These are phyloP conservation scores for pig (Sus scrofa) DNA, from an alignment of 2,113 vertebrate species.

Conservation along the genomic window DNA sequence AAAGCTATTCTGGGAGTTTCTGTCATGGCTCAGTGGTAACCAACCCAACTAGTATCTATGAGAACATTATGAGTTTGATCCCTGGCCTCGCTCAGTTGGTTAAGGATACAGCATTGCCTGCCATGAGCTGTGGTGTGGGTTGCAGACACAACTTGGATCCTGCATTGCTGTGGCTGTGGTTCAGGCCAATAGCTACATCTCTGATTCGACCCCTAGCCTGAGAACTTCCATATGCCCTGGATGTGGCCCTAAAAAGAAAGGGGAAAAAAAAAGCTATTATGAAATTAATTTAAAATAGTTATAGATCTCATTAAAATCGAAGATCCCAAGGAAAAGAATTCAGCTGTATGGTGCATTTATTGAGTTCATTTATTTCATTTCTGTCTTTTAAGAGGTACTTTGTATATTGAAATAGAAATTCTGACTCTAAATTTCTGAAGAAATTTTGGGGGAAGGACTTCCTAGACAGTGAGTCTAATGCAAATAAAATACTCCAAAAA, in stretches of 20 bases:
- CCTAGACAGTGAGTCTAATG: background rate
- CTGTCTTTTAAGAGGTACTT: constrained; percentile 16
- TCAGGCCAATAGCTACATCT: too few relatives aligned
- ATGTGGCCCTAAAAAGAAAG: too few relatives aligned
- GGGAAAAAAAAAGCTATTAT: background rate
- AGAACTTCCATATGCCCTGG: too few relatives aligned
- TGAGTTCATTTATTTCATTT: constrained; percentile 44
- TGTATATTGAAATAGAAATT: constrained; percentile 20
- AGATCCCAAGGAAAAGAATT: constrained; percentile 38
- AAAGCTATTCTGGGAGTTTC: background rate
- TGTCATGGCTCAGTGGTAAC: too few relatives aligned
- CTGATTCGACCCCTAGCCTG: too few relatives aligned
- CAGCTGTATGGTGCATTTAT: background rate
- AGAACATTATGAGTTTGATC: too few relatives aligned
- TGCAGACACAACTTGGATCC: too few relatives aligned
- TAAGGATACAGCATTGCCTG: too few relatives aligned
- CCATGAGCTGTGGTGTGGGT: too few relatives aligned
- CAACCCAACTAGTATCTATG: too few relatives aligned
- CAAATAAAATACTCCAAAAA: background rate
- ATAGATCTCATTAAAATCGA: background rate
- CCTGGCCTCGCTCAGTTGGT: too few relatives aligned
- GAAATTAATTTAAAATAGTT: constrained; percentile 43
- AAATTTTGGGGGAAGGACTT: background rate
- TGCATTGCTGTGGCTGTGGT: too few relatives aligned
- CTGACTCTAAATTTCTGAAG: background rate